Percentiles rank a stretch among this genome's conserved stretches.
Conservation (phyloP, 2,888 invertebrate genomes). For the Anthophora plumipes region DNA sequence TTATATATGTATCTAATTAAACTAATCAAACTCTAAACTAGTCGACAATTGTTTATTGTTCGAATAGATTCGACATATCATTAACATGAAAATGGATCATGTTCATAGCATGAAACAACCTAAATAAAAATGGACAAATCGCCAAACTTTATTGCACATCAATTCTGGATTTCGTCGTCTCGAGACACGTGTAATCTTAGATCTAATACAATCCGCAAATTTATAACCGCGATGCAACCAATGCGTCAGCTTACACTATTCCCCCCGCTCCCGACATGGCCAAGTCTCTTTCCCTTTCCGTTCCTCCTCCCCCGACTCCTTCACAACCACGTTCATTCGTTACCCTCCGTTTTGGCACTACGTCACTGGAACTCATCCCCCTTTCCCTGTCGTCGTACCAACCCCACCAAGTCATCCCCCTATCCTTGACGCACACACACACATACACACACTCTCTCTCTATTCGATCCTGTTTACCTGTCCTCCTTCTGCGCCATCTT, state of each 20-base stretch:
- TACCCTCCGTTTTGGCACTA: constrained; percentile 64
- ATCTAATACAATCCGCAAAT: constrained; percentile 39
- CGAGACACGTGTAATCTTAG: constrained; percentile 37
- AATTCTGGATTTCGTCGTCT: neutral
- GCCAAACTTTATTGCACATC: neutral
- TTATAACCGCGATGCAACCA: constrained; percentile 57
- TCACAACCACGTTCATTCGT: constrained; percentile 50
- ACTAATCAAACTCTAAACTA: too few species aligned
- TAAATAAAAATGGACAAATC: neutral
- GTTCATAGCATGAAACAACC: too few species aligned
- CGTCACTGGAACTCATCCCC: constrained; percentile 55
- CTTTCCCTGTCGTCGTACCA: constrained; percentile 39
- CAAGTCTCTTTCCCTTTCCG: constrained; percentile 33
- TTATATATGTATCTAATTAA: neutral
- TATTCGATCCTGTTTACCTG: constrained; percentile 38
- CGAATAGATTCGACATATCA: neutral
- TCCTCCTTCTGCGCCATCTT: constrained; percentile 48
- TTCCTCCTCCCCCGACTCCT: constrained; percentile 9
- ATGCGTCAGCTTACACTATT: constrained; percentile 20
- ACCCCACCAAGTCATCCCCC: constrained; percentile 59
- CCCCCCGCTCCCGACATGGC: neutral
- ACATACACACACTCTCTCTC: constrained; percentile 37
- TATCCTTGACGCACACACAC: constrained; percentile 38
- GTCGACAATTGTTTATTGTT: neutral
- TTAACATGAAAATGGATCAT: neutral